A percentile compares a stretch with the other conserved stretches of the same genome.
Evolutionary conservation across 1,140 invertebrate genomes (phyloP).

Genomic region (Trichogramma pretiosum): DNA sequence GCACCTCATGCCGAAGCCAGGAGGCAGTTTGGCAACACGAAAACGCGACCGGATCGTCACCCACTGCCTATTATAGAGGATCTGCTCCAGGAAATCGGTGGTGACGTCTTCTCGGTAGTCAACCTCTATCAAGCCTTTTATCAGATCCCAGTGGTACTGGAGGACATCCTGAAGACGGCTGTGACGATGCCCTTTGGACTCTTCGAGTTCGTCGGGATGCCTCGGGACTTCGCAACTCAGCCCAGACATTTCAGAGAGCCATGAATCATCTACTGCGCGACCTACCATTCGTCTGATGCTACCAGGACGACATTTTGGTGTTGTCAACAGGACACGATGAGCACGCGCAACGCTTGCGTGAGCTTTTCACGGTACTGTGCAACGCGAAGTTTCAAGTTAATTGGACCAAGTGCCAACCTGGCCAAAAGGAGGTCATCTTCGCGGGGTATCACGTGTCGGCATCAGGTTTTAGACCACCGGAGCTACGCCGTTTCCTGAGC

Average conservation of each 20-base stretch:
- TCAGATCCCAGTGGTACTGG: background rate
- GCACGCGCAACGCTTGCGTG: too few species aligned
- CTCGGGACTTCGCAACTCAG: background rate
- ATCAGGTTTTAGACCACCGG: too few species aligned
- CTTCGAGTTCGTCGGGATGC: background rate
- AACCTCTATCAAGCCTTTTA: background rate
- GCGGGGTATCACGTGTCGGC: too few species aligned
- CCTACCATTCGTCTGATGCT: background rate
- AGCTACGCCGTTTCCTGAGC: too few species aligned
- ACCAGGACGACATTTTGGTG: too few species aligned
- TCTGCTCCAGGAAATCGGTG: background rate
- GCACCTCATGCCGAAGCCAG: background rate
- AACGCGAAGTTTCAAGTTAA: too few species aligned
- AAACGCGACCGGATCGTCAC: background rate
- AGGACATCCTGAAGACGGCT: background rate
- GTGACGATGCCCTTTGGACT: too few species aligned
- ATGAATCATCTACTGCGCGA: background rate
- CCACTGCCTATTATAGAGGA: background rate
- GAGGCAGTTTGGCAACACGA: background rate
- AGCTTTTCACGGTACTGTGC: too few species aligned
- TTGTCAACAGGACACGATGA: too few species aligned
- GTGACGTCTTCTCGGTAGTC: background rate
- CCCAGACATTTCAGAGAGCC: background rate
- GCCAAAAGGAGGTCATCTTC: too few species aligned
- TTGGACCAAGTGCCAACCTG: too few species aligned